Percentiles rank a stretch among this genome's conserved stretches.
phyloP scores from a whole-genome alignment of 2,888 invertebrate species.

The Vandiemenella viatica region DNA sequence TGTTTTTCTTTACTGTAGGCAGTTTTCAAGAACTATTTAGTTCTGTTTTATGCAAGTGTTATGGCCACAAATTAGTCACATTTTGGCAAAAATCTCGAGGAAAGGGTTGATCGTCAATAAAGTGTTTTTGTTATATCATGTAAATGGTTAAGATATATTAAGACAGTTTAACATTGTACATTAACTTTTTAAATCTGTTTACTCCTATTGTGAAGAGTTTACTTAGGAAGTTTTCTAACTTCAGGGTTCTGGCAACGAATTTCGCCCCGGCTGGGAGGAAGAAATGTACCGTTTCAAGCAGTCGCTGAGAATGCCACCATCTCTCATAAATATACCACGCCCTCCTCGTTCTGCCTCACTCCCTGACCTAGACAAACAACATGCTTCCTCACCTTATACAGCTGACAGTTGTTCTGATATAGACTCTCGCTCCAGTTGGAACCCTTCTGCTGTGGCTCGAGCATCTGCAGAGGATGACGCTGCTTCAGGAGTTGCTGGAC shows the following conservation, averaged over 20 bases:
- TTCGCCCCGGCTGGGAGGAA: slow-evolving; percentile 68
- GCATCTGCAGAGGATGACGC: slow-evolving; percentile 28
- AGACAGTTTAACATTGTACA: no score
- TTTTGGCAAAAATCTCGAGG: no score
- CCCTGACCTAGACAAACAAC: slow-evolving; percentile 49
- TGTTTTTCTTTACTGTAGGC: no score
- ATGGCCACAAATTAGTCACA: no score
- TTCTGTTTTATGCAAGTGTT: no score
- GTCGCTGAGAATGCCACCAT: slow-evolving; percentile 64
- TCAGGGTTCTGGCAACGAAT: slow-evolving; percentile 55
- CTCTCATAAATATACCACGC: slow-evolving; percentile 63
- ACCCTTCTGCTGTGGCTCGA: not conserved
- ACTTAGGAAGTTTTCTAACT: no score
- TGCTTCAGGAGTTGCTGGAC: slow-evolving; percentile 49
- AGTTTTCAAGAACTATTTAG: no score
- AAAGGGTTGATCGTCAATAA: no score
- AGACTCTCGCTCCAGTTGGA: slow-evolving; percentile 46
- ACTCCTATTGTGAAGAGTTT: no score
- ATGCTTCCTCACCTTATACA: slow-evolving; percentile 10
- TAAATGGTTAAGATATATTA: no score
- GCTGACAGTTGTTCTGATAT: slow-evolving; percentile 11
- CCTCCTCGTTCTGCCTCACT: slow-evolving; percentile 50
- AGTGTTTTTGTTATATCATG: no score
- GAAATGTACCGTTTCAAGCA: slow-evolving; percentile 70
- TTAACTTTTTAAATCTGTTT: no score